Base-by-base conservation (phyloP, 2,113 vertebrate genomes). In the Esox niger region DNA sequence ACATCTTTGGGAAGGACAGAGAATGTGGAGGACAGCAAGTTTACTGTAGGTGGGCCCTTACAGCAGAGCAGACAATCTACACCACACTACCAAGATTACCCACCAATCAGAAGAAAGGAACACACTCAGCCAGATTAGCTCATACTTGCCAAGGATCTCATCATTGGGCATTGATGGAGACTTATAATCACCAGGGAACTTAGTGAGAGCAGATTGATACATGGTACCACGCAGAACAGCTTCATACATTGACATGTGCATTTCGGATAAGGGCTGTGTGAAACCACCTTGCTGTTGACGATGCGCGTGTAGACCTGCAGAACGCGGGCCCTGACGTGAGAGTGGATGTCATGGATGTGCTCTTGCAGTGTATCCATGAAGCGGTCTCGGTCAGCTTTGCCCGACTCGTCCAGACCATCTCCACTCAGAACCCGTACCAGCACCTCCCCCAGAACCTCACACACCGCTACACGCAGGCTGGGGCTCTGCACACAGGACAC, bases 271-370 rank as follows among this genome's bases (percentile, higher is more conserved):
- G 3, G 11, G 13, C 17, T 43, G 3, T 15, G 38, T 15, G 2
- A 33, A 2, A 43, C 76, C 55, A 95, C 97, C 90, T 96, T 97
- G 84, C 90, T 80, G 84, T 94, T 95, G 68, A 98, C 95, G 0
- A 99, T 93, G 2, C 92, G 90, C 0, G 94, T 85, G 76, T 93
- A 96, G 46, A 96, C 92, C 71, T 99, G 97, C 63, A 98, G 80
- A 69, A 95, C 95, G 0, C 94, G 93, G 10, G 94, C 89, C 64
- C 96, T 88, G 23, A 98, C 96, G 0, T 95, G 93, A 2, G 94
- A 88, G 6, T 90, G 85, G 1, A 93, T 56, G 27, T 99, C 97
- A 0, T 95, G 94, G 35, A 93, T 27, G 1, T 98, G 97, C 35
- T 93, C 94, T 73, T 97, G 95, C 68, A 98, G 81, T 0, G 88